Evolutionary conservation across 2,888 invertebrate genomes (phyloP), one percentile per base, ranked within the genome.

Genomic region (Hyposoter dolosus): DNA sequence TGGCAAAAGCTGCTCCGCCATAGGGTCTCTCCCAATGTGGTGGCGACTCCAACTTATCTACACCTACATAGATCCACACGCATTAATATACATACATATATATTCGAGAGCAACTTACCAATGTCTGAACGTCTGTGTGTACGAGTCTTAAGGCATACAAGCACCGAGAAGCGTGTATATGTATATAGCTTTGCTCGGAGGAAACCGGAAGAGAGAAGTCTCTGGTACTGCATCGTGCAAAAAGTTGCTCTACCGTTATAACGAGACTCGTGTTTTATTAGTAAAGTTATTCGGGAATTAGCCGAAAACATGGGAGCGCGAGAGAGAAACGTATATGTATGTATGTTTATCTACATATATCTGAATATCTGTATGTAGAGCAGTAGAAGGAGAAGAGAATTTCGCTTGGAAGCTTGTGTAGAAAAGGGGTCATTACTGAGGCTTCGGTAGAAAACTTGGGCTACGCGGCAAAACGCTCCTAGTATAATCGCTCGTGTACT

Each of bases 241-340:
- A 86, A 86, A 86, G 86, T 86, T 86, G 81, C 81, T 74, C 83
- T 12, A 82, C 53, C 40, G 35, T 50, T 40, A 81, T 89, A 88
- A 85, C 90, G 87, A 89, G 89, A 86, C 88, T 89, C 89, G 88
- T 90, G 89, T 90, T 91, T 91, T 90, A 91, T 91, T 90, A 91
- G 90, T 83, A 90, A 90, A 91, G 90, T 91, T 91, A 85, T 87
- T 86, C 87, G 82, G 79, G 89, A 90, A 90, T 90, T 89, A 90
- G 90, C 88, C 89, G 86, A 84, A 87, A 89, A 87, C 89, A 88
- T 79, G 84, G 82, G 60, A 69, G 83, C 78, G 69, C 35, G 84
- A 76, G 75, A 74, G 77, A 82, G 23, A 78, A 53, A n/a, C 6
- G 32, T 40, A 35, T 66, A 53, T 17, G 12, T 78, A 78, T 56